Evolutionary conservation across 2,888 invertebrate genomes (phyloP).

Genomic region (Calephelis perditalis): DNA sequence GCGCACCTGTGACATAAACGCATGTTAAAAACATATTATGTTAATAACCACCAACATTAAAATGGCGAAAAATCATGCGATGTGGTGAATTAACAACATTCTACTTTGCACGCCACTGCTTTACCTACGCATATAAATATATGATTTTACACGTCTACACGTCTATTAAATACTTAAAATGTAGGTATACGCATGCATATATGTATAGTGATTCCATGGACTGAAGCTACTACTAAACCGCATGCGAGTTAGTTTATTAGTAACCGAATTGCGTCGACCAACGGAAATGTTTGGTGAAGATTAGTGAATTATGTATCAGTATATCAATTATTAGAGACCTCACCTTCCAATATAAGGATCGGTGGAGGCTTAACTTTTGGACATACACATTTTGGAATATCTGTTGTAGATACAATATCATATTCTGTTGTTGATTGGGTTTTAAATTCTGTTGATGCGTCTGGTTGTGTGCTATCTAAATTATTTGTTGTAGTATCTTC

Average conservation of each 20-base stretch:
- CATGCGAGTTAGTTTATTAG: constrained; percentile 63
- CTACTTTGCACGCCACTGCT: no score
- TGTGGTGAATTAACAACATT: constrained; percentile 39
- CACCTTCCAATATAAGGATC: constrained; percentile 93
- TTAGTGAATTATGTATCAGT: constrained; percentile 57
- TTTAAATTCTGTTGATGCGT: constrained; percentile 21
- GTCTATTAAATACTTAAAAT: background rate
- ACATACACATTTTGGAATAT: constrained; percentile 53
- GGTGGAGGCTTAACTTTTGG: constrained; percentile 77
- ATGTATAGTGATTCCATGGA: background rate
- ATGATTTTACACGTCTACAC: no score
- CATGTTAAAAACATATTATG: constrained; percentile 6
- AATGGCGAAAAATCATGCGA: constrained; percentile 42
- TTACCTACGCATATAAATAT: no score
- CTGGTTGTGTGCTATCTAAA: constrained; percentile 40
- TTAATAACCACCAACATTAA: constrained; percentile 7
- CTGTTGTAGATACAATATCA: constrained; percentile 39
- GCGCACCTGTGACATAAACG: constrained; percentile 81
- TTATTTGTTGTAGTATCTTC: constrained; percentile 21
- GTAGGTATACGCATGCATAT: constrained; percentile 43
- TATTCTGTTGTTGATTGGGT: constrained; percentile 32
- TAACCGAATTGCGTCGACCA: constrained; percentile 38
- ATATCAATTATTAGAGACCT: constrained; percentile 50
- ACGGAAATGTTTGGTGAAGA: constrained; percentile 50
- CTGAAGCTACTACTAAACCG: background rate